Percentiles rank a stretch among this genome's conserved stretches.
phyloP scores from a whole-genome alignment of 1,140 invertebrate species.

The Propsilocerus akamusi region DNA sequence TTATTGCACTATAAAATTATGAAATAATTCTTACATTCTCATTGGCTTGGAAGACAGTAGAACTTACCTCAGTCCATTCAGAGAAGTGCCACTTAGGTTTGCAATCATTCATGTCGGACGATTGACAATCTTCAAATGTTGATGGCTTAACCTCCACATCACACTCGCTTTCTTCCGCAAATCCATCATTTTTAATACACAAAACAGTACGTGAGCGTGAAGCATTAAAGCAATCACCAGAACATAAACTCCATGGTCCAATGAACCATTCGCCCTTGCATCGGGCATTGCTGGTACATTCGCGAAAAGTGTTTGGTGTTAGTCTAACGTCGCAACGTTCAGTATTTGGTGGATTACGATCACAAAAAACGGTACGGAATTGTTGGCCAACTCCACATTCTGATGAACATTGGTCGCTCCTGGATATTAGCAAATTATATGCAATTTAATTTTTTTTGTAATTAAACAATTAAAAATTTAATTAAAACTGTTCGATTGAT shows the following conservation, averaged over 20 bases:
- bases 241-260: constrained; percentile 42
- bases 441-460: neutral
- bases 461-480: neutral
- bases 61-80: constrained; percentile 35
- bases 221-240: constrained; percentile 24
- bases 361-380: constrained; percentile 22
- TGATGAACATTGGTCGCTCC: constrained; percentile 17
- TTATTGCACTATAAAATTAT: constrained; percentile 27
- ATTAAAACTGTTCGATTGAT: neutral
- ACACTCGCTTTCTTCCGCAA: constrained; percentile 23
- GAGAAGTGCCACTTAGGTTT: constrained; percentile 37
- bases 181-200: constrained; percentile 25
- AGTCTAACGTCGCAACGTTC: constrained; percentile 34
- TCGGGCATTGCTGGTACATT: constrained; percentile 36
- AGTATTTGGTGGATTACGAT: constrained; percentile 22
- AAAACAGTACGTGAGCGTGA: constrained; percentile 27
- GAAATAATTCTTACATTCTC: neutral
- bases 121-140: constrained; percentile 23
- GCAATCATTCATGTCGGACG: constrained; percentile 28
- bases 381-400: constrained; percentile 16
- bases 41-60: neutral
- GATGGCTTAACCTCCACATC: constrained; percentile 16
- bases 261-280: constrained; percentile 49
- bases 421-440: neutral
- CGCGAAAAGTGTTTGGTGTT: constrained; percentile 34